A percentile compares a stretch with the other conserved stretches of the same genome.
These are phyloP conservation scores for Lytechinus variegatus DNA, from an alignment of 35 echinoderm and acorn worm genomes.

Conservation along the genomic window DNA sequence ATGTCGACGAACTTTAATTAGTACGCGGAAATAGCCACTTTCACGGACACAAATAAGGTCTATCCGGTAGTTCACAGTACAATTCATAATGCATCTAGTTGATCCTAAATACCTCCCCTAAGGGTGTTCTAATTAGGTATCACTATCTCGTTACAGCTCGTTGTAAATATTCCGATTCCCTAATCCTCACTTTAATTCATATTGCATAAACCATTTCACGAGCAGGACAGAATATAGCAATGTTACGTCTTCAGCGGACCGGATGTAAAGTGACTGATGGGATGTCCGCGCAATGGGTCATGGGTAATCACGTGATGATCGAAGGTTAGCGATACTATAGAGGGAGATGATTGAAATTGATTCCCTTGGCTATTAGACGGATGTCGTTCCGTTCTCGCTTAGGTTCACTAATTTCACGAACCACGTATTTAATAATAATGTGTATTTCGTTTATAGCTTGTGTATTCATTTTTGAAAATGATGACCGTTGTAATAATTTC, in stretches of 20 bases:
- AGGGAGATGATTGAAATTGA: background rate
- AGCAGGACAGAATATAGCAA: background rate
- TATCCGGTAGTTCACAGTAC: background rate
- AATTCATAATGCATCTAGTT: background rate
- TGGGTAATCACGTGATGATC: background rate
- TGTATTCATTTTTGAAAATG: background rate
- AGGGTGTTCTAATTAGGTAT: constrained; percentile 8
- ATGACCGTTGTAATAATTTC: background rate
- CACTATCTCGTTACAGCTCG: constrained; percentile 16
- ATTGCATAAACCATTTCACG: constrained; percentile 11
- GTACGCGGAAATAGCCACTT: background rate
- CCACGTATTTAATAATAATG: background rate
- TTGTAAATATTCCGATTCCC: constrained; percentile 2
- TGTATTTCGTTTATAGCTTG: background rate
- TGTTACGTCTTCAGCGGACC: background rate
- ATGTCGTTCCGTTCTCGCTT: background rate
- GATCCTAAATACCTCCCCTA: background rate
- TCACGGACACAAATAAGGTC: constrained; percentile 1
- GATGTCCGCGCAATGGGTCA: constrained; percentile 15
- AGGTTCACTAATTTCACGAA: background rate
- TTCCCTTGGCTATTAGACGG: background rate
- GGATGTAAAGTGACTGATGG: background rate
- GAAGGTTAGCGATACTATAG: background rate
- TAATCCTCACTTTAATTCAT: background rate
- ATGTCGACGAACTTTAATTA: constrained; percentile 13